Conservation (phyloP, 2,888 invertebrate species). For the Ryuthela nishihirai region DNA sequence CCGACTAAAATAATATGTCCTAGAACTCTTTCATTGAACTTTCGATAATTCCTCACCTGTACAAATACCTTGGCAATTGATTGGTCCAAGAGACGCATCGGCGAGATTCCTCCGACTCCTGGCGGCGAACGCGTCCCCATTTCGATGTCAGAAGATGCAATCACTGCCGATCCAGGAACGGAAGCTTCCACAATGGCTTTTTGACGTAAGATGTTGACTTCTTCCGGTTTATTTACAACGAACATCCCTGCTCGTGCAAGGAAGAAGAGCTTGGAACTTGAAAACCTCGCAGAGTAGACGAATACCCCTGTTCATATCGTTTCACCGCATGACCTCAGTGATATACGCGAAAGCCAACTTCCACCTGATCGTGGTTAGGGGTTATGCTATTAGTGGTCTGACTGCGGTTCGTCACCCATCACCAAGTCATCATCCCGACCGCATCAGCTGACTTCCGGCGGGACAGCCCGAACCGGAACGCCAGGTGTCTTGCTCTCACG, state of each 20-base stretch:
- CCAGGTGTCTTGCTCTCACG: slow-evolving; percentile 29
- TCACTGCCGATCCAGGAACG: no score
- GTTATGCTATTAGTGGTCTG: slow-evolving; percentile 2
- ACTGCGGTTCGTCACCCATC: background rate
- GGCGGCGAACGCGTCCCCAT: slow-evolving; percentile 15
- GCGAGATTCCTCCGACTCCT: slow-evolving; percentile 19
- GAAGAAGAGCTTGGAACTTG: no score
- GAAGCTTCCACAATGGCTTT: no score
- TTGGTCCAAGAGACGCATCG: slow-evolving; percentile 12
- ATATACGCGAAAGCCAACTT: slow-evolving; percentile 6
- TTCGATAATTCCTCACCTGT: slow-evolving; percentile 15
- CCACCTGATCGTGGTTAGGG: slow-evolving; percentile 23
- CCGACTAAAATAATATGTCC: background rate
- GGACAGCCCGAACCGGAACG: slow-evolving; percentile 7
- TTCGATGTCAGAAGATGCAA: slow-evolving; percentile 15
- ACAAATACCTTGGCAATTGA: background rate
- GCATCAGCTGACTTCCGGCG: slow-evolving; percentile 20
- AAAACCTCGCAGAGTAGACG: no score
- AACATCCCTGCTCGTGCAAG: no score
- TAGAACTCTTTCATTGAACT: no score
- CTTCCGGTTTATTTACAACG: no score
- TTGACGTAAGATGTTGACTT: no score
- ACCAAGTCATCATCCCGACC: background rate
- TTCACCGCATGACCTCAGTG: no score
- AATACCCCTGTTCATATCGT: no score